Base-by-base conservation (phyloP, 2,113 vertebrate species). In the Herpetotheres cachinnans region DNA sequence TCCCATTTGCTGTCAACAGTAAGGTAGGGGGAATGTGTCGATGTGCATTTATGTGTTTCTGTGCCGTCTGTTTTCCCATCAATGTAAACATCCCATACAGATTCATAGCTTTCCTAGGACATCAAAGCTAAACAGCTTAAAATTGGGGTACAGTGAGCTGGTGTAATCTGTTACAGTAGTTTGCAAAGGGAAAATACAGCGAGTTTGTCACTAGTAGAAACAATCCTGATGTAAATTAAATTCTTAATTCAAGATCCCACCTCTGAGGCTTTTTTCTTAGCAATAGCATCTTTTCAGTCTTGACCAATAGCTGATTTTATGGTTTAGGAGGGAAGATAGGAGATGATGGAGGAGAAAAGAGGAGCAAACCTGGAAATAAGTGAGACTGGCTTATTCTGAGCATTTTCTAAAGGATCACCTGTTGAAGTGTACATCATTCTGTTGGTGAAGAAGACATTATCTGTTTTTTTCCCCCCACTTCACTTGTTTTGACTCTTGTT, bases 391-490 rank as follows among this genome's bases (percentile, higher is more conserved):
- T 71, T 74, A 61, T 0, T 61, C 47, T 24, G 54, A n/a, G 7
- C 29, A 24, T 81, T 93, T 84, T 24, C 21, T 52, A 6, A 85
- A 52, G 27, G 36, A 62, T 87, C 14, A 10, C 12, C 10, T 76
- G 0, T 38, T 3, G 1, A 81, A 69, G 36, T 12, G 2, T 34
- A 24, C 15, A 12, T 79, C 46, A 36, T 13, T 24, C 16, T 72
- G 12, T 30, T 69, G 30, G 29, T 80, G 18, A 82, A 81, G 22
- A 63, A 8, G 58, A 77, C 15, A 20, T 63, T 26, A 26, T 44
- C 2, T 18, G 27, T 7, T 14, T 42, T n/a, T 14, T 11, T 3
- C 3, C 4, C 7, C 12, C 2, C 6, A 0, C 42, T 46, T 84
- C 17, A 4, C 34, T 86, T 61, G 34, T 56, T 91, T 81, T 76